Conservation (phyloP, 37 sponge, comb jelly and placozoan species). For the Beroe forskalii region DNA sequence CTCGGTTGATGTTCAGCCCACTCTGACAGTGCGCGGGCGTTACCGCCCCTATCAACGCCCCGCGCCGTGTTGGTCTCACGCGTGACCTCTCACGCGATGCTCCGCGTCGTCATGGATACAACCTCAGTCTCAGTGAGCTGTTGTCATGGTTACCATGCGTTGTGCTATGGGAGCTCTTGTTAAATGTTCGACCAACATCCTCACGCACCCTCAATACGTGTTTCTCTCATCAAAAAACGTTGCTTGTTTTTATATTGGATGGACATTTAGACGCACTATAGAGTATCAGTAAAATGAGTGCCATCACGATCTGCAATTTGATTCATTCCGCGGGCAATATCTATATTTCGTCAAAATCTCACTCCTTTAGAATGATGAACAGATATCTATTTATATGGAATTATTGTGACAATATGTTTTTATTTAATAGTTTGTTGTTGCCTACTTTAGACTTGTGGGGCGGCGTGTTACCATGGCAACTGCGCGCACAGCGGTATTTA, state of each 20-base stretch:
- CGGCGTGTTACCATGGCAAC: not conserved
- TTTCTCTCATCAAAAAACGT: slow-evolving; percentile 54
- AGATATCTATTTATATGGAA: slow-evolving; percentile 39
- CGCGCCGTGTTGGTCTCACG: not conserved
- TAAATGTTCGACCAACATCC: not conserved
- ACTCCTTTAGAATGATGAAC: slow-evolving; percentile 9
- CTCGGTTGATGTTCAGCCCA: too few species aligned
- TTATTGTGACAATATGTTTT: slow-evolving; percentile 58
- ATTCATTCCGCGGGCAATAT: too few species aligned
- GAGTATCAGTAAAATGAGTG: slow-evolving; percentile 6
- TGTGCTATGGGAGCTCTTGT: not conserved
- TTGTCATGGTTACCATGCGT: not conserved
- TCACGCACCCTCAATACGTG: not conserved
- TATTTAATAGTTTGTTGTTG: slow-evolving; percentile 49
- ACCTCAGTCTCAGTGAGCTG: not conserved
- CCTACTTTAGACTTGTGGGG: not conserved
- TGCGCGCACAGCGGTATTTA: not conserved
- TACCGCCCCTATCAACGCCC: not conserved
- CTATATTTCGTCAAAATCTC: not conserved
- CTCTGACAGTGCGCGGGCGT: slow-evolving; percentile 4
- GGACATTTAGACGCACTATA: not conserved
- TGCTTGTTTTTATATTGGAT: slow-evolving; percentile 49
- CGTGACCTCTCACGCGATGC: too few species aligned
- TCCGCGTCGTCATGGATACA: too few species aligned
- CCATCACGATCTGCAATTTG: too few species aligned